Evolutionary conservation across 2,797 vertebrate genomes (phyloP).

Genomic region (Chromis chromis): DNA sequence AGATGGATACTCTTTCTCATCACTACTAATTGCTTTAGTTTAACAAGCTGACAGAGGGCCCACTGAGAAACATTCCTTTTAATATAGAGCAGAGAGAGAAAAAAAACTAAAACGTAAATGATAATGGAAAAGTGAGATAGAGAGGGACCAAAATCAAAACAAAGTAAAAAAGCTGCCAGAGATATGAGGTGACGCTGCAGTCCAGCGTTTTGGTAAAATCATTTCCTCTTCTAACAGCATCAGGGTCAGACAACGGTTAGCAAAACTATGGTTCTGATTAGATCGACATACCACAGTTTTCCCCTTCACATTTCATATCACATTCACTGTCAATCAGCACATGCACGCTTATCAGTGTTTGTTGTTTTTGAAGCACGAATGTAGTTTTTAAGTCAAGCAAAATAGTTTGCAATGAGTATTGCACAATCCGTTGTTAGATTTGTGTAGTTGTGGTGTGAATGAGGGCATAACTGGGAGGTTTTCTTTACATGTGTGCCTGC

Average conservation of each 20-base stretch:
- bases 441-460: neutral
- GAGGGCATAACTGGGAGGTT: constrained; percentile 17
- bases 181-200: constrained; percentile 44
- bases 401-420: constrained; percentile 40
- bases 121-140: constrained; percentile 34
- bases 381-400: constrained; percentile 39
- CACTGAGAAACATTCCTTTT: constrained; percentile 24
- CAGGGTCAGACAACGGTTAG: constrained; percentile 59
- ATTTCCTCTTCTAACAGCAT: constrained; percentile 54
- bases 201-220: constrained; percentile 44
- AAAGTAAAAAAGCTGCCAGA: constrained; percentile 34
- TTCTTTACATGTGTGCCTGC: constrained; percentile 14
- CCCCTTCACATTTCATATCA: constrained; percentile 47
- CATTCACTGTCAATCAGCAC: constrained; percentile 53
- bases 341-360: constrained; percentile 40
- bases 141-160: constrained; percentile 25
- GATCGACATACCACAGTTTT: constrained; percentile 51
- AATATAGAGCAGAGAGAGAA: constrained; percentile 16
- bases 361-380: constrained; percentile 63
- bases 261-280: constrained; percentile 58
- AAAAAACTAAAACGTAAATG: neutral
- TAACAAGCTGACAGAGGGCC: constrained; percentile 25
- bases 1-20: constrained; percentile 35
- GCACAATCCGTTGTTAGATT: constrained; percentile 37
- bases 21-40: constrained; percentile 33